Conservation (phyloP, 1,140 invertebrate genomes). For the Gryllus bimaculatus region DNA sequence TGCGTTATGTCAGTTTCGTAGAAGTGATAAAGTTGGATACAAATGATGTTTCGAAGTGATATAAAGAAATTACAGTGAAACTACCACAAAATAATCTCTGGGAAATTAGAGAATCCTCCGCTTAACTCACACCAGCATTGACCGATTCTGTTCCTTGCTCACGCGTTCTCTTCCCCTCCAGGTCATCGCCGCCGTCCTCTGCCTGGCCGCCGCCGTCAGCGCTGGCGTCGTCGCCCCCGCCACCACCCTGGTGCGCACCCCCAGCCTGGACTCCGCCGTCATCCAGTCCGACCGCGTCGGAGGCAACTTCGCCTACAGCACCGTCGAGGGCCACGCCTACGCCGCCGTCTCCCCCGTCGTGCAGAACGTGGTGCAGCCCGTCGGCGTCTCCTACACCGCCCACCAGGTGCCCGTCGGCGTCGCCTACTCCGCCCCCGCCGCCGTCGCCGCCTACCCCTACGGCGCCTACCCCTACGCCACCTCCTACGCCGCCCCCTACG, state of each 20-base stretch:
- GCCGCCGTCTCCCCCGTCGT: conserved; percentile 38
- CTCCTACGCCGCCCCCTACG: conserved; percentile 27
- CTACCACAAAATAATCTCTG: too few species aligned
- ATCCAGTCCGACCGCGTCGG: conserved; percentile 42
- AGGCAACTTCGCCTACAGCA: conserved; percentile 47
- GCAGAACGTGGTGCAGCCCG: conserved; percentile 30
- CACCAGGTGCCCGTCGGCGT: conserved; percentile 21
- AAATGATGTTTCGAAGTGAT: too few species aligned
- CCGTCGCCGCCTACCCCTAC: conserved; percentile 21
- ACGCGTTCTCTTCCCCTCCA: neutral
- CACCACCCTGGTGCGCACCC: conserved; percentile 36
- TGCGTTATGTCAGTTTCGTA: too few species aligned
- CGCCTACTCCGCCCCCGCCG: neutral
- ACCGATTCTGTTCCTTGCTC: too few species aligned
- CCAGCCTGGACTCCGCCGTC: conserved; percentile 41
- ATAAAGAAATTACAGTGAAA: too few species aligned
- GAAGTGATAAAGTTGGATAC: too few species aligned
- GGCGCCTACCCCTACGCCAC: conserved; percentile 14
- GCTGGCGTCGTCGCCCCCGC: conserved; percentile 28
- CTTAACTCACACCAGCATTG: too few species aligned
- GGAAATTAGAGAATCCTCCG: too few species aligned
- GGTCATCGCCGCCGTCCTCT: conserved; percentile 10
- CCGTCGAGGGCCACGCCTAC: conserved; percentile 43
- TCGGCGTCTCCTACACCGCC: conserved; percentile 31
- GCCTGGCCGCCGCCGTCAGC: conserved; percentile 23